Evolutionary conservation across 2,888 invertebrate species (phyloP).

Genomic region (Epirrhoe alternata): DNA sequence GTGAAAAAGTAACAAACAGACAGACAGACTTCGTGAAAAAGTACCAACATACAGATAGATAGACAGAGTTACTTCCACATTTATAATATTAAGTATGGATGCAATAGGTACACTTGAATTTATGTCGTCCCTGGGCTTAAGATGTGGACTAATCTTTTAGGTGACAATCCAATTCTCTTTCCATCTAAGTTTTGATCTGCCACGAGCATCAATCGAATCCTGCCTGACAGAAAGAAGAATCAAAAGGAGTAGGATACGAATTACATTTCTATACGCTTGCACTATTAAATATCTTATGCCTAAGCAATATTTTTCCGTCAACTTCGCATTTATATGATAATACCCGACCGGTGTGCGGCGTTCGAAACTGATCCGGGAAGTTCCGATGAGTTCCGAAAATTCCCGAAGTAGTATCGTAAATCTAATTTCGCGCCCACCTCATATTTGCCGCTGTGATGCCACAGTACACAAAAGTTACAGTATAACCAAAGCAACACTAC

Average conservation of each 20-base stretch:
- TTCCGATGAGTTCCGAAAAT: slow-evolving; percentile 78
- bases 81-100: no score
- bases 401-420: slow-evolving; percentile 74
- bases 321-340: slow-evolving; percentile 74
- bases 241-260: not conserved
- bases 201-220: no score
- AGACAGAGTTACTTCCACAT: no score
- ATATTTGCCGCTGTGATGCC: slow-evolving; percentile 61
- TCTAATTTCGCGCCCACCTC: slow-evolving; percentile 77
- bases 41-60: no score
- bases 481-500: not conserved
- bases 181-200: no score
- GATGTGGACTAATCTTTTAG: no score
- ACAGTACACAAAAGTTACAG: slow-evolving; percentile 22
- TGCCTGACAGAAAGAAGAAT: no score
- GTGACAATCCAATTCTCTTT: no score
- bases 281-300: slow-evolving; percentile 30
- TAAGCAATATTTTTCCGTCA: slow-evolving; percentile 77
- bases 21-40: no score
- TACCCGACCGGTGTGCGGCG: slow-evolving; percentile 59
- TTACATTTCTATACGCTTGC: slow-evolving; percentile 9
- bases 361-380: slow-evolving; percentile 73
- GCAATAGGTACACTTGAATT: no score
- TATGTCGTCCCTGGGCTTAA: no score
- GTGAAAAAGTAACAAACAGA: no score